A percentile compares a stretch with the other conserved stretches of the same genome.
These are phyloP conservation scores for Seriola rivoliana DNA, from an alignment of 2,113 vertebrate species.

Conservation along the genomic window DNA sequence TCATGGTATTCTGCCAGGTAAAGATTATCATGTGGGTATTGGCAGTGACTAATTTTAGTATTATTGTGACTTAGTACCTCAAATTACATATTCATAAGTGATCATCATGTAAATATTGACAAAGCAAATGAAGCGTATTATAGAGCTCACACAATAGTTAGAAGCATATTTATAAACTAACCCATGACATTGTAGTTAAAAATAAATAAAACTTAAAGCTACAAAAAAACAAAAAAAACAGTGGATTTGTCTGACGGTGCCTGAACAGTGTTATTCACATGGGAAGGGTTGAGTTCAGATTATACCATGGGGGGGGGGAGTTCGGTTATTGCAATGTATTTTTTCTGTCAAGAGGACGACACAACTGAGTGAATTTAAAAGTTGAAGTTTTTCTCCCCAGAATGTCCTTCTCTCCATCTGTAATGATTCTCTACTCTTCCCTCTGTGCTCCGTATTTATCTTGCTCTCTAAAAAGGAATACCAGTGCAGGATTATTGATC, in stretches of 20 bases:
- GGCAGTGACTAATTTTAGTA: slow-evolving; percentile 51
- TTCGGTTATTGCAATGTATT: slow-evolving; percentile 19
- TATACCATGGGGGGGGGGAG: slow-evolving; percentile 10
- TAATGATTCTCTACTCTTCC: slow-evolving; percentile 49
- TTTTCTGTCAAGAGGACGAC: slow-evolving; percentile 13
- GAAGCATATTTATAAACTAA: slow-evolving; percentile 80
- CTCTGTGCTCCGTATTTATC: not conserved
- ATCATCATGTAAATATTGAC: slow-evolving; percentile 78
- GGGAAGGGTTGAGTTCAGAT: slow-evolving; percentile 27
- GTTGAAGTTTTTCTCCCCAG: slow-evolving; percentile 13
- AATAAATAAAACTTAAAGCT: slow-evolving; percentile 34
- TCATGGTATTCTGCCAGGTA: slow-evolving; percentile 19
- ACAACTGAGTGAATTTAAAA: slow-evolving; percentile 12
- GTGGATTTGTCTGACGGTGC: slow-evolving; percentile 61
- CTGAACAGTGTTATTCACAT: slow-evolving; percentile 73
- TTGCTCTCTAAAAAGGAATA: not conserved
- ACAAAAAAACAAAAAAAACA: slow-evolving; percentile 16
- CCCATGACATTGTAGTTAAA: slow-evolving; percentile 64
- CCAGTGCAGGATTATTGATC: not conserved
- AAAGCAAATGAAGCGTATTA: slow-evolving; percentile 64
- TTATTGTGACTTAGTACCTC: slow-evolving; percentile 68
- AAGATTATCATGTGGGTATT: slow-evolving; percentile 35
- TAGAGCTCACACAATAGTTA: slow-evolving; percentile 72
- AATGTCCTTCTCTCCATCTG: slow-evolving; percentile 37
- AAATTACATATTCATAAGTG: slow-evolving; percentile 58